These are phyloP conservation scores for Aphodius granarius DNA, from an alignment of 2,888 invertebrate species.

Conservation along the genomic window DNA sequence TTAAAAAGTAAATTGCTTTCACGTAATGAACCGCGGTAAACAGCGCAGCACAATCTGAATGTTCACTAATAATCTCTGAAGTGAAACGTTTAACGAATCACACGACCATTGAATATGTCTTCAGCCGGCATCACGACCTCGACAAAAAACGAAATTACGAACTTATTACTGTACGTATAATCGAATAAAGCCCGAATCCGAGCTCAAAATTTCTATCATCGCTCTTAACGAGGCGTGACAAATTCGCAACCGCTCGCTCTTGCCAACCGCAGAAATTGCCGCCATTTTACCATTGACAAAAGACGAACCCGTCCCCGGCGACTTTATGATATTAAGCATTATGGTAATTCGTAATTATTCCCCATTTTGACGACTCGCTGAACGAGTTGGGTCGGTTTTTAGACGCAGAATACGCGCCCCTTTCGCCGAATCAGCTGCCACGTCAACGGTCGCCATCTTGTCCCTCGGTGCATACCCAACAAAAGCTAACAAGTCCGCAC, in stretches of 20 bases:
- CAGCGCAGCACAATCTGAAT: background rate
- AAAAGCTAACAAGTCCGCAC: background rate
- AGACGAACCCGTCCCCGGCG: background rate
- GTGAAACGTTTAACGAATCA: background rate
- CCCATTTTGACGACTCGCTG: background rate
- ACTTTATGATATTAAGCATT: background rate
- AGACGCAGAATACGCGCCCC: background rate
- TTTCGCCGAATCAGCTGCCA: background rate
- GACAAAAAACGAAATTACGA: background rate
- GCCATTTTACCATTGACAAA: background rate
- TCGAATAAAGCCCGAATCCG: background rate
- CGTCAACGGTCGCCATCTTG: background rate
- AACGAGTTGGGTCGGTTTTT: background rate
- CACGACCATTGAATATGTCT: background rate
- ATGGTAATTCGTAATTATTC: background rate
- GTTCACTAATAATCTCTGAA: background rate
- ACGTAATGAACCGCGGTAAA: background rate
- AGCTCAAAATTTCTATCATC: background rate
- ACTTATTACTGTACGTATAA: background rate
- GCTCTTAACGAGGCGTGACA: background rate
- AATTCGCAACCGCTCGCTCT: background rate
- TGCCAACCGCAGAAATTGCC: background rate
- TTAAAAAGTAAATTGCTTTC: background rate
- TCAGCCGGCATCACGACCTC: background rate
- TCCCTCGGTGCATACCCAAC: background rate